Conservation (phyloP, 1,140 invertebrate genomes). For the Pollicipes pollicipes region DNA sequence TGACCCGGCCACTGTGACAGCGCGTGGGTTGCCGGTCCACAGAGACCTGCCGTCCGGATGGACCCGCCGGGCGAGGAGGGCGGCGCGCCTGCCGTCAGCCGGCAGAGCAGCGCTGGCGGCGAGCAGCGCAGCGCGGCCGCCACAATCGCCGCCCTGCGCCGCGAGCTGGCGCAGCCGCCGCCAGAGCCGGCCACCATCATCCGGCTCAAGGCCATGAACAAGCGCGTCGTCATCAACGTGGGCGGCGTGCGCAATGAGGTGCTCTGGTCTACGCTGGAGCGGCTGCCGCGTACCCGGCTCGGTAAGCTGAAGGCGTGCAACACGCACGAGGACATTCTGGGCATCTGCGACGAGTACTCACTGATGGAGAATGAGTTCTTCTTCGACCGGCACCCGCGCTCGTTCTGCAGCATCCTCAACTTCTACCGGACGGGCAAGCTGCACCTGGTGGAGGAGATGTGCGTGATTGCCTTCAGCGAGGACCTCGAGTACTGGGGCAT, state of each 20-base stretch:
- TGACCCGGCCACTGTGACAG: too few relatives aligned
- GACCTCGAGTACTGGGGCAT: slow-evolving; percentile 97
- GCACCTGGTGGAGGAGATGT: slow-evolving; percentile 97
- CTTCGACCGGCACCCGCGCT: slow-evolving; percentile 93
- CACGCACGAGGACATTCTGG: slow-evolving; percentile 84
- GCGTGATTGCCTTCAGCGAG: slow-evolving; percentile 91
- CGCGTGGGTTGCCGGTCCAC: too few relatives aligned
- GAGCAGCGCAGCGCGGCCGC: too few relatives aligned
- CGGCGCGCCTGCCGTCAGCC: slow-evolving; percentile 15
- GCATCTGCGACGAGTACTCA: slow-evolving; percentile 93
- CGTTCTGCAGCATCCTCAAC: slow-evolving; percentile 93
- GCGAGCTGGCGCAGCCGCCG: slow-evolving; percentile 27
- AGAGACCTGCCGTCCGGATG: too few relatives aligned
- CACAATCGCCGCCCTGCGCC: too few relatives aligned
- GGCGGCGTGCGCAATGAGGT: slow-evolving; percentile 93
- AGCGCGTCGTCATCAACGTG: slow-evolving; percentile 84
- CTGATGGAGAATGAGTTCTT: slow-evolving; percentile 96
- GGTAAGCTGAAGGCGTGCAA: slow-evolving; percentile 82
- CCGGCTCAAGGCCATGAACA: slow-evolving; percentile 70
- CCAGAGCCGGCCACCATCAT: slow-evolving; percentile 90
- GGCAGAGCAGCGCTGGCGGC: slow-evolving; percentile 12
- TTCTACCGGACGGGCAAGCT: slow-evolving; percentile 95
- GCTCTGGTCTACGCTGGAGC: slow-evolving; percentile 84
- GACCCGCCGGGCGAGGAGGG: slow-evolving; percentile 17
- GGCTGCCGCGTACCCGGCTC: slow-evolving; percentile 82